Conservation (phyloP, 2,888 invertebrate species). For the Epinotia bilunana region DNA sequence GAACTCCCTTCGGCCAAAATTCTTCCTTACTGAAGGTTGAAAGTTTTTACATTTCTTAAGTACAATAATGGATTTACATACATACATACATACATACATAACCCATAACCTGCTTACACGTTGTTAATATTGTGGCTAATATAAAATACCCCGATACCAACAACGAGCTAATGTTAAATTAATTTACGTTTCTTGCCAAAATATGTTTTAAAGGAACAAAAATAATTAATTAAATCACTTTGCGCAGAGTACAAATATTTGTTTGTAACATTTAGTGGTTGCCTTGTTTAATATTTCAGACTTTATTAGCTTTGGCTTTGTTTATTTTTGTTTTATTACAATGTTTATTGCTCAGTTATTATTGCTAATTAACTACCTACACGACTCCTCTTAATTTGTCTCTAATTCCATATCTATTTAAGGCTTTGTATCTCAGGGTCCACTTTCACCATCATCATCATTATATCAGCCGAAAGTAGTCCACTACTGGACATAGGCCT, state of each 20-base stretch:
- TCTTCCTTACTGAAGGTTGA: too few species aligned
- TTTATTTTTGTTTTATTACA: slow-evolving; percentile 20
- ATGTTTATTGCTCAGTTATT: neutral
- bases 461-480: too few species aligned
- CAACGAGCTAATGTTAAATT: neutral
- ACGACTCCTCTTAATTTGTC: neutral
- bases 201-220: slow-evolving; percentile 12
- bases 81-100: too few species aligned
- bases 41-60: too few species aligned
- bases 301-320: slow-evolving; percentile 18
- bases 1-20: too few species aligned
- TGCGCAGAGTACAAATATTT: slow-evolving; percentile 24
- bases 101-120: too few species aligned
- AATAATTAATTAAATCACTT: slow-evolving; percentile 27
- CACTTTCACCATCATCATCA: too few species aligned
- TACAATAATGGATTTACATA: too few species aligned
- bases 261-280: slow-evolving; percentile 25
- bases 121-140: too few species aligned
- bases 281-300: slow-evolving; percentile 23
- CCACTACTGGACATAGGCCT: too few species aligned
- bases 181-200: slow-evolving; percentile 11
- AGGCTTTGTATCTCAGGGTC: too few species aligned
- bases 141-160: neutral
- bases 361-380: neutral
- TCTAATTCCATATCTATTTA: too few species aligned